Evolutionary conservation across 2,797 vertebrate species (phyloP).

Genomic region (Tenualosa ilisha): DNA sequence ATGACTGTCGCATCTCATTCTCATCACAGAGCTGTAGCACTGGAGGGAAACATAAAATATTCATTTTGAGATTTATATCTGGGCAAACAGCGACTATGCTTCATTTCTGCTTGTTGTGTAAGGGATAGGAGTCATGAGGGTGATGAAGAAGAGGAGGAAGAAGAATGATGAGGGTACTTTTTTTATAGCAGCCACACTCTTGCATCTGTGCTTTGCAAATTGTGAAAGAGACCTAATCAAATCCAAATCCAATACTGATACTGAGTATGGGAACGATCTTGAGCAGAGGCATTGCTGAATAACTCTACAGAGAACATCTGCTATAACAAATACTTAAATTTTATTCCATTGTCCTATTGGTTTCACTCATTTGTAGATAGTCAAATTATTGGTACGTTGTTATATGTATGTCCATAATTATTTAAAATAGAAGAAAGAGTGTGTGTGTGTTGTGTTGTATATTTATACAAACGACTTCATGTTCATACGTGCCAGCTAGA

Average conservation of each 20-base stretch:
- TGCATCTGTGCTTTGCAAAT: not conserved
- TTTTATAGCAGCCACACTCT: not conserved
- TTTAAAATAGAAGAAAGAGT: not conserved
- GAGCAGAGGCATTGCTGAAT: not conserved
- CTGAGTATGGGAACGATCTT: not conserved
- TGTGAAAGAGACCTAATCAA: not conserved
- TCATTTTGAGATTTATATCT: slow-evolving; percentile 18
- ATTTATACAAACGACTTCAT: not conserved
- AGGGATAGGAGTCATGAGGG: not conserved
- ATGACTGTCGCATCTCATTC: not conserved
- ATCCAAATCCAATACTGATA: not conserved
- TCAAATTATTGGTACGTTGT: not conserved
- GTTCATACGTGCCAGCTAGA: not conserved
- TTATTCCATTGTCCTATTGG: not conserved
- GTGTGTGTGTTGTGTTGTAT: not conserved
- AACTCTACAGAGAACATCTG: not conserved
- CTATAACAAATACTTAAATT: not conserved
- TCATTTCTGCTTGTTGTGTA: not conserved
- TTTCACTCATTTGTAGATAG: not conserved
- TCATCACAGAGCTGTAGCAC: not conserved
- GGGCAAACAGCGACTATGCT: slow-evolving; percentile 9
- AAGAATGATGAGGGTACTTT: not conserved
- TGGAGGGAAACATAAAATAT: slow-evolving; percentile 13
- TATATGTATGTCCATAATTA: not conserved
- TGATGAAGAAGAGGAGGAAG: not conserved